phyloP scores from a whole-genome alignment of 2,888 invertebrate species.

The Mellilla xanthometata region DNA sequence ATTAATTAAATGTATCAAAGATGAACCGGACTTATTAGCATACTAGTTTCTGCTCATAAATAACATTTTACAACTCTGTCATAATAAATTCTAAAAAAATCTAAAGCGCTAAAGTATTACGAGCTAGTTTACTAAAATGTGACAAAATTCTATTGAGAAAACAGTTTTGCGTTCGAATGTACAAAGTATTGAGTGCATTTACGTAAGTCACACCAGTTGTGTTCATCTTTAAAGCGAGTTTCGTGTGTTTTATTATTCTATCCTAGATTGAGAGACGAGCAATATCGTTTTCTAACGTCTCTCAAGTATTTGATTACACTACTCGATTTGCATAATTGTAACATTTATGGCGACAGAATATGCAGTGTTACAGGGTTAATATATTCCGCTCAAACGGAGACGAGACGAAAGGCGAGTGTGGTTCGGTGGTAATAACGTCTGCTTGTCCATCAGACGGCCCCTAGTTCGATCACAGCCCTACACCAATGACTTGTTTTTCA shows the following conservation, averaged over 20 bases:
- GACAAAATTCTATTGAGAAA: slow-evolving; percentile 5
- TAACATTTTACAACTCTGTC: slow-evolving; percentile 3
- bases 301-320: slow-evolving; percentile 42
- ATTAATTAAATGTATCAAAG: slow-evolving; percentile 49
- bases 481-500: no score
- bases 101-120: neutral
- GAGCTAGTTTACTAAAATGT: neutral
- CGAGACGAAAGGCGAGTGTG: no score
- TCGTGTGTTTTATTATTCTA: slow-evolving; percentile 57
- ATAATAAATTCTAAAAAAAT: slow-evolving; percentile 3
- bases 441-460: no score
- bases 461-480: no score
- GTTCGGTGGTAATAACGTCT: no score
- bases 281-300: slow-evolving; percentile 49
- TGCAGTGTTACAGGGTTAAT: slow-evolving; percentile 27
- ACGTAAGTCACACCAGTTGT: slow-evolving; percentile 39
- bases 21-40: slow-evolving; percentile 47
- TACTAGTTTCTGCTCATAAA: slow-evolving; percentile 34
- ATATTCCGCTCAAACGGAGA: slow-evolving; percentile 18
- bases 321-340: slow-evolving; percentile 37
- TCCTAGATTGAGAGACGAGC: slow-evolving; percentile 56
- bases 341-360: slow-evolving; percentile 33
- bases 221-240: slow-evolving; percentile 41
- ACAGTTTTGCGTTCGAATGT: slow-evolving; percentile 4
- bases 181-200: slow-evolving; percentile 42